These are phyloP conservation scores for Drosophila kurseongensis DNA, from an alignment of 1,140 invertebrate genomes.

Conservation along the genomic window DNA sequence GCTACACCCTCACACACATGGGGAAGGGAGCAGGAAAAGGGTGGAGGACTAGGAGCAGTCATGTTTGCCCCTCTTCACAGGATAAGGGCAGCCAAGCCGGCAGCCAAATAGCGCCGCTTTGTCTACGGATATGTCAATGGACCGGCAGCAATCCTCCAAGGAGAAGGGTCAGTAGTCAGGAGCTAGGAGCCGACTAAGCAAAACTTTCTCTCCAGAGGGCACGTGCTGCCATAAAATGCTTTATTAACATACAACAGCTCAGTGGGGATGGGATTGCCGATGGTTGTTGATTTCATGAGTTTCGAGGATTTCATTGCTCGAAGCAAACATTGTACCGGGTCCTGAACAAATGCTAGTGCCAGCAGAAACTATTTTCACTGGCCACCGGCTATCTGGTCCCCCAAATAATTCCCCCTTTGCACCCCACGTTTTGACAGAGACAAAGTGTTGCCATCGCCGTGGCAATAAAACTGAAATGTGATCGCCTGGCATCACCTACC, in stretches of 20 bases:
- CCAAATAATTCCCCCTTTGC: background rate
- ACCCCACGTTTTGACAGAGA: slow-evolving; percentile 21
- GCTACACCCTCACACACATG: slow-evolving; percentile 3
- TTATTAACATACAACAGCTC: slow-evolving; percentile 66
- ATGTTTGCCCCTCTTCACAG: slow-evolving; percentile 32
- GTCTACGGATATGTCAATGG: slow-evolving; percentile 64
- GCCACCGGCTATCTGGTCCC: slow-evolving; percentile 9
- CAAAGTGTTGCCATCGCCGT: slow-evolving; percentile 37
- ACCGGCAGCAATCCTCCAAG: slow-evolving; percentile 17
- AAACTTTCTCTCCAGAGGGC: slow-evolving; percentile 21
- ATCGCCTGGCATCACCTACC: slow-evolving; percentile 27
- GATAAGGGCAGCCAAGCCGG: slow-evolving; percentile 28
- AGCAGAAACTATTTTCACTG: slow-evolving; percentile 33
- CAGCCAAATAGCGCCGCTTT: slow-evolving; percentile 55
- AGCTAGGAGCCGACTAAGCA: slow-evolving; percentile 31
- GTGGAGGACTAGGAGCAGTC: slow-evolving; percentile 2
- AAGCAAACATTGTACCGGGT: slow-evolving; percentile 55
- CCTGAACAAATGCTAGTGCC: slow-evolving; percentile 46
- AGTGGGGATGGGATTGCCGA: slow-evolving; percentile 7
- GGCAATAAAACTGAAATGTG: slow-evolving; percentile 46
- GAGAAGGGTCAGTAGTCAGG: slow-evolving; percentile 11
- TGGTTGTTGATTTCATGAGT: slow-evolving; percentile 31
- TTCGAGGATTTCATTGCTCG: slow-evolving; percentile 37
- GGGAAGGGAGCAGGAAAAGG: background rate
- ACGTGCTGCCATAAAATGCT: slow-evolving; percentile 72